phyloP scores from a whole-genome alignment of 2,113 vertebrate species.

The Gasterosteus nipponicus region DNA sequence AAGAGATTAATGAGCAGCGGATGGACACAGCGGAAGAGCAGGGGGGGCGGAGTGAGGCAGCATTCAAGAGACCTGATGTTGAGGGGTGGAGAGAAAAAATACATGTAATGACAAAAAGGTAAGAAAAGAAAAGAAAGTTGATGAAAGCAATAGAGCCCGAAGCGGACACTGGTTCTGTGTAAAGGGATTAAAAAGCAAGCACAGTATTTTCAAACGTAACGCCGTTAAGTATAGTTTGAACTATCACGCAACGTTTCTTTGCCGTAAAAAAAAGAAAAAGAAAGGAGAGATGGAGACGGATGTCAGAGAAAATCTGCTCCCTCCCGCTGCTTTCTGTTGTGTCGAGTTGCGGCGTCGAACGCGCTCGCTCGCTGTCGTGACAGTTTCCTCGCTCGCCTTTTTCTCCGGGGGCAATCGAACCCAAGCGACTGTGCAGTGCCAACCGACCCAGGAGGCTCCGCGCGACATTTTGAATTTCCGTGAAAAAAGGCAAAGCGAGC shows the following conservation, averaged over 20 bases:
- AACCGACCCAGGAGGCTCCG: conserved; percentile 33
- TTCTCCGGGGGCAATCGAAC: conserved; percentile 45
- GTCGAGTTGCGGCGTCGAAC: conserved; percentile 44
- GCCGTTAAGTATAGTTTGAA: conserved; percentile 21
- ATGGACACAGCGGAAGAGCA: neutral
- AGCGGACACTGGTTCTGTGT: conserved; percentile 9
- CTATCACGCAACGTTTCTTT: conserved; percentile 20
- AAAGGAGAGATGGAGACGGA: conserved; percentile 21
- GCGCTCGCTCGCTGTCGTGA: conserved; percentile 35
- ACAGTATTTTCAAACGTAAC: conserved; percentile 6
- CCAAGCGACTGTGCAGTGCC: conserved; percentile 12
- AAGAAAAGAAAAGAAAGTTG: conserved; percentile 10
- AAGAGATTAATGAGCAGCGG: neutral
- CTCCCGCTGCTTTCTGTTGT: conserved; percentile 38
- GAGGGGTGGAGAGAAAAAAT: neutral
- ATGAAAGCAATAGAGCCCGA: conserved; percentile 8
- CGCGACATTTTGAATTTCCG: conserved; percentile 25
- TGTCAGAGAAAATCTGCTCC: conserved; percentile 38
- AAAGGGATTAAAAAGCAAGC: conserved; percentile 23
- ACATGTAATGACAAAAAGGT: neutral
- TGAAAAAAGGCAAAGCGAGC: no score
- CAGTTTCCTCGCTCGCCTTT: conserved; percentile 39
- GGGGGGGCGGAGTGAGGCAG: neutral
- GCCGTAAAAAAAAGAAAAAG: neutral
- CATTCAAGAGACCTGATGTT: neutral